phyloP scores from a whole-genome alignment of 2,113 vertebrate genomes.

The Pedetes capensis region DNA sequence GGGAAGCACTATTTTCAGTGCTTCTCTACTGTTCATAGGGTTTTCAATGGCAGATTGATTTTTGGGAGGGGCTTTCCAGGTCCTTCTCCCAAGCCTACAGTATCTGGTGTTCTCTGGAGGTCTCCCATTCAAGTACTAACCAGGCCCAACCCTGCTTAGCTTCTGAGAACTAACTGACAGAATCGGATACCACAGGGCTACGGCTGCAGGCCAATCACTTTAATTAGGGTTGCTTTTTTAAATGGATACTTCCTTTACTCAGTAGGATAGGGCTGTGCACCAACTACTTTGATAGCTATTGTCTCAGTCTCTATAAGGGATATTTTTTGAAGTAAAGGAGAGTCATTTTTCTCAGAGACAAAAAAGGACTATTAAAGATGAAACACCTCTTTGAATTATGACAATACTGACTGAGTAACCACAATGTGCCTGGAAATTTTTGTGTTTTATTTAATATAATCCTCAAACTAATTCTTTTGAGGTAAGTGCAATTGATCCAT shows the following conservation, averaged over 20 bases:
- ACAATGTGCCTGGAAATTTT: not conserved
- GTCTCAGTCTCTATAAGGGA: not conserved
- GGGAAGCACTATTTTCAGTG: too few relatives aligned
- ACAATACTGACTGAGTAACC: not conserved
- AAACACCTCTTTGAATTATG: not conserved
- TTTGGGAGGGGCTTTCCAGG: too few relatives aligned
- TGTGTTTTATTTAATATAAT: not conserved
- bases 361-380: not conserved
- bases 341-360: not conserved
- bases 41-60: too few relatives aligned
- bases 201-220: too few relatives aligned
- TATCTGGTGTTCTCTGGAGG: too few relatives aligned
- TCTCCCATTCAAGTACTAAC: too few relatives aligned
- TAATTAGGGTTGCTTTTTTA: not conserved
- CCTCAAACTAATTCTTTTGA: not conserved
- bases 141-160: too few relatives aligned
- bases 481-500: not conserved
- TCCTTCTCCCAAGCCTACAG: too few relatives aligned
- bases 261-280: not conserved
- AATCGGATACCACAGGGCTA: too few relatives aligned
- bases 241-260: not conserved
- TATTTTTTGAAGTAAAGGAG: slow-evolving; percentile 32
- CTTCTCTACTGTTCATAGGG: too few relatives aligned
- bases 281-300: not conserved
- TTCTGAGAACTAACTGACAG: too few relatives aligned